phyloP scores from a whole-genome alignment of 1,140 invertebrate species.

The Drosophila lacertosa region DNA sequence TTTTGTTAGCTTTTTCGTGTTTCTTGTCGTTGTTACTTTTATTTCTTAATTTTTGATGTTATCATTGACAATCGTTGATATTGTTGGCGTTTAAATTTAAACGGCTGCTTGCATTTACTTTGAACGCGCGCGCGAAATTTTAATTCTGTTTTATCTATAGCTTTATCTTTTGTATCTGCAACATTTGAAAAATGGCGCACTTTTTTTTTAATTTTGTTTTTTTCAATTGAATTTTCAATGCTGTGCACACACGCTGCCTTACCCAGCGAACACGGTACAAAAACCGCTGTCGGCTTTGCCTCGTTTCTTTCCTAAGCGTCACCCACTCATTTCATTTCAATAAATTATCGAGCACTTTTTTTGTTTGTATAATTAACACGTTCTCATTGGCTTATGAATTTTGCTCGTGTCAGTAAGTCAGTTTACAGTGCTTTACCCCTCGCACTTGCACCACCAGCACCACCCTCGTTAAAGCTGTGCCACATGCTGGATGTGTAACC shows the following conservation, averaged over 20 bases:
- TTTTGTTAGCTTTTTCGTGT: slow-evolving; percentile 66
- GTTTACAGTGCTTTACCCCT: neutral
- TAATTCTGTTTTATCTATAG: slow-evolving; percentile 51
- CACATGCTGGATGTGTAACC: slow-evolving; percentile 1
- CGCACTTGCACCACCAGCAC: neutral
- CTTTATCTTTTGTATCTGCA: slow-evolving; percentile 54
- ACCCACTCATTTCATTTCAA: slow-evolving; percentile 29
- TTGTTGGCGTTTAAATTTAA: slow-evolving; percentile 70
- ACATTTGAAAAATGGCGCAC: slow-evolving; percentile 22
- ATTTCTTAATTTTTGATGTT: slow-evolving; percentile 44
- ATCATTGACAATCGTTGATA: slow-evolving; percentile 28
- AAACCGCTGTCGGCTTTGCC: neutral
- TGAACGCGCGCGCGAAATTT: slow-evolving; percentile 57
- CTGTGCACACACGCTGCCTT: slow-evolving; percentile 62
- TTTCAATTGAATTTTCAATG: slow-evolving; percentile 60
- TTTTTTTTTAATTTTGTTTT: slow-evolving; percentile 10
- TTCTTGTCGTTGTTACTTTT: slow-evolving; percentile 33
- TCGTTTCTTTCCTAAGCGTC: too few species aligned
- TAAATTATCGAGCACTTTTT: slow-evolving; percentile 59
- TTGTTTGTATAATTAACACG: slow-evolving; percentile 70
- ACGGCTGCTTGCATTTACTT: slow-evolving; percentile 64
- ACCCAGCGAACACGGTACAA: slow-evolving; percentile 14
- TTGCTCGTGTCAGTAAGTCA: slow-evolving; percentile 26
- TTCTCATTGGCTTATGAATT: slow-evolving; percentile 68
- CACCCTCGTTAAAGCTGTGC: neutral